These are phyloP conservation scores for Neopipo cinnamomea DNA, from an alignment of 2,113 vertebrate species.

Conservation along the genomic window DNA sequence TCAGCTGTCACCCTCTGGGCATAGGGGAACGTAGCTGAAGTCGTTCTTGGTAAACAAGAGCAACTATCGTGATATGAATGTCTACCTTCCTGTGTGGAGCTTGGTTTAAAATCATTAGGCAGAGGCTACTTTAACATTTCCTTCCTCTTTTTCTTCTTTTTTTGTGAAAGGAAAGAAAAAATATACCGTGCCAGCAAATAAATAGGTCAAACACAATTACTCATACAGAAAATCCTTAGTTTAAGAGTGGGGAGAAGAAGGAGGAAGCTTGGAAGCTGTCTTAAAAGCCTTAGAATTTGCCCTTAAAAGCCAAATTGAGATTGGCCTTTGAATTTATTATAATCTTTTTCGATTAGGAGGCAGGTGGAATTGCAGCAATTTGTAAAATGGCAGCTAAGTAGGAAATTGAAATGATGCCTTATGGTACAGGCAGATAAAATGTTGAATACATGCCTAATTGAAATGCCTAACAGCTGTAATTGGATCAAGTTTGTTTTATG, in stretches of 20 bases:
- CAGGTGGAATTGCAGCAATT: slow-evolving; percentile 30
- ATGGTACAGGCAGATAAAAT: neutral
- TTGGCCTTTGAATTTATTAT: slow-evolving; percentile 10
- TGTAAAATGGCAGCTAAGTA: slow-evolving; percentile 5
- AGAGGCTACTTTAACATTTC: slow-evolving; percentile 18
- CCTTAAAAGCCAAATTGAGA: neutral
- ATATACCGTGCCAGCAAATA: slow-evolving; percentile 31
- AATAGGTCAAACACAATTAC: slow-evolving; percentile 62
- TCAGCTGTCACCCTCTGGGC: slow-evolving; percentile 18
- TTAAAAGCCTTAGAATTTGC: slow-evolving; percentile 12
- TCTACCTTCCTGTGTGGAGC: neutral
- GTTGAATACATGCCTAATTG: neutral
- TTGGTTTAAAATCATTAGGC: slow-evolving; percentile 20
- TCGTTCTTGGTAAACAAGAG: slow-evolving; percentile 10
- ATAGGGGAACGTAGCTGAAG: neutral
- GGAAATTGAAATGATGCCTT: neutral
- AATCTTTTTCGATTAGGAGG: neutral
- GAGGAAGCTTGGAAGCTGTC: slow-evolving; percentile 5
- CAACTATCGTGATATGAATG: neutral
- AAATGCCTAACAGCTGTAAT: slow-evolving; percentile 7
- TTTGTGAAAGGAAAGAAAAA: neutral
- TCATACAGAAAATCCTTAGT: slow-evolving; percentile 49
- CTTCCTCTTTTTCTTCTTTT: neutral
- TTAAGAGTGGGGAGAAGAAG: neutral
- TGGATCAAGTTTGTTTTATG: neutral